phyloP scores from a whole-genome alignment of 2,797 vertebrate species.

The Macroramphosus scolopax region DNA sequence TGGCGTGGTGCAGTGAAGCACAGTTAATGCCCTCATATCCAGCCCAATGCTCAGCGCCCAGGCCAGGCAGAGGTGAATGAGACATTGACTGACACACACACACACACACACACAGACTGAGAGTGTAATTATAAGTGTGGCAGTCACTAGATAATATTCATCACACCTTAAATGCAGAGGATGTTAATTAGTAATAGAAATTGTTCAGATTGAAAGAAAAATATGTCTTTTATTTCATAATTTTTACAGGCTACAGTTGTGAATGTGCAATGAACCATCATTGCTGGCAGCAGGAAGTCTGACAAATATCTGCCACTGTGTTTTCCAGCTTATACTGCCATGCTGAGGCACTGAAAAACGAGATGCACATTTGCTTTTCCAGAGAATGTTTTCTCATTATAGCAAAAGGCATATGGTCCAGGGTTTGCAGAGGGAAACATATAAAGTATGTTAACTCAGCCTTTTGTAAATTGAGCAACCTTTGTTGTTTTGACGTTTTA shows the following conservation, averaged over 20 bases:
- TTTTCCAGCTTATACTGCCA: conserved; percentile 61
- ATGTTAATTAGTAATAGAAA: conserved; percentile 9
- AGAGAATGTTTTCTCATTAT: conserved; percentile 26
- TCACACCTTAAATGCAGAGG: conserved; percentile 1
- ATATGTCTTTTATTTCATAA: conserved; percentile 4
- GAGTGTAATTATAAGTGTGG: conserved; percentile 11
- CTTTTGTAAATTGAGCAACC: conserved; percentile 1
- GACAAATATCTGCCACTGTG: conserved; percentile 61
- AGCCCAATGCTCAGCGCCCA: conserved; percentile 83
- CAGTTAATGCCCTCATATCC: conserved; percentile 89
- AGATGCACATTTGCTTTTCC: conserved; percentile 41
- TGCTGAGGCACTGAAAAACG: conserved; percentile 44
- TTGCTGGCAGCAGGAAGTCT: conserved; percentile 51
- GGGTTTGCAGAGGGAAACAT: conserved; percentile 1
- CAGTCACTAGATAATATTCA: conserved; percentile 14
- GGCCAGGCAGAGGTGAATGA: conserved; percentile 86
- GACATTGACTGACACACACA: conserved; percentile 72
- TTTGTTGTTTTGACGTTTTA: conserved; percentile 33
- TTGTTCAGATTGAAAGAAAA: conserved; percentile 1
- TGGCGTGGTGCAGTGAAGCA: conserved; percentile 87
- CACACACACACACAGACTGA: conserved; percentile 25
- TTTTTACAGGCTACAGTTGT: conserved; percentile 8
- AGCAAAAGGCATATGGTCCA: background rate
- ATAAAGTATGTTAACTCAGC: conserved; percentile 7
- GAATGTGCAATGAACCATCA: conserved; percentile 42